A percentile compares a stretch with the other conserved stretches of the same genome.
Evolutionary conservation across 1,140 invertebrate species (phyloP).

Genomic region (Drosophila seguyi): DNA sequence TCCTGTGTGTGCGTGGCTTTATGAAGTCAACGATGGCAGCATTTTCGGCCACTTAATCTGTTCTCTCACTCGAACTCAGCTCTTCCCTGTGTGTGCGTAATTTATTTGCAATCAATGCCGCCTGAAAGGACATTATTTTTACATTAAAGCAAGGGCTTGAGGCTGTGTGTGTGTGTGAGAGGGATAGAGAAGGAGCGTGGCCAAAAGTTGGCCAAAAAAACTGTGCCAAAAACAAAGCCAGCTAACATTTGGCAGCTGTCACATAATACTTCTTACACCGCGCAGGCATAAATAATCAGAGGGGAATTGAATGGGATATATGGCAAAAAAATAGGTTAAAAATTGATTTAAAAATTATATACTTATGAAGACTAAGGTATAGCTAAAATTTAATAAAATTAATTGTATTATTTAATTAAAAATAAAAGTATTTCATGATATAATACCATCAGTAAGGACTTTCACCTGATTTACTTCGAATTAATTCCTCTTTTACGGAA

Average conservation of each 20-base stretch:
- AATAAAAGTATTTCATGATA: no score
- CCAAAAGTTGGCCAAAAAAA: constrained; percentile 40
- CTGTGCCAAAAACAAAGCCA: constrained; percentile 59
- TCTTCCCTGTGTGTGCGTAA: constrained; percentile 55
- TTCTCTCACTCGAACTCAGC: constrained; percentile 33
- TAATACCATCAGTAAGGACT: no score
- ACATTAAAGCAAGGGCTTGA: constrained; percentile 64
- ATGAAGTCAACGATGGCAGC: constrained; percentile 64
- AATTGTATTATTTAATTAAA: no score
- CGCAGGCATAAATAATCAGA: constrained; percentile 18
- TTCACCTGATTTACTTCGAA: no score
- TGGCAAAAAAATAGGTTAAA: accelerated
- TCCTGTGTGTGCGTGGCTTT: constrained; percentile 35
- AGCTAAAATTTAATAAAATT: no score
- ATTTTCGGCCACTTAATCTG: constrained; percentile 73
- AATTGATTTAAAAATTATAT: not conserved
- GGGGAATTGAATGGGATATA: not conserved
- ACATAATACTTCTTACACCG: constrained; percentile 56
- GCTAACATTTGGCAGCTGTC: constrained; percentile 77
- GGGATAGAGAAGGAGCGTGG: not conserved
- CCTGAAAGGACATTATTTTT: constrained; percentile 77
- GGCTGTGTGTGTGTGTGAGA: constrained; percentile 9
- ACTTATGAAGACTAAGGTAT: not conserved
- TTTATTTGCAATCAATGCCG: constrained; percentile 83
- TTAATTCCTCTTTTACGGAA: no score